Base-by-base conservation (phyloP, 2,888 invertebrate genomes). In the Sarcophaga variegata region DNA sequence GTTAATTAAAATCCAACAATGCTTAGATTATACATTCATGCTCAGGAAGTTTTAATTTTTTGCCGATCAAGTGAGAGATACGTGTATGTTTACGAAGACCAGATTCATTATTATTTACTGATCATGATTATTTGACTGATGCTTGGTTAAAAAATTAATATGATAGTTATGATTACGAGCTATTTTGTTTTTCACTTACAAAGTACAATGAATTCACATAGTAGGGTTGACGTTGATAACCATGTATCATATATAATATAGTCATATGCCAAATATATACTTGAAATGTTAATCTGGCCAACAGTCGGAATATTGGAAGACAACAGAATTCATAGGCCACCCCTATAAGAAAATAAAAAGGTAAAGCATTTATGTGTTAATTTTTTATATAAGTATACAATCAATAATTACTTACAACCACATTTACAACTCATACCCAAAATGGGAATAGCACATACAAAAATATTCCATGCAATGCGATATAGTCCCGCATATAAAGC, bases 401-500 rank as follows among this genome's bases (percentile, higher is more conserved):
- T n/a, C 4, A 63, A 3, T n/a, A 66, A 27, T 66, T 12, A 89
- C 92, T 90, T 89, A 94, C 93, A 90, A 80, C 93, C 93, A 27
- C 91, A 85, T 87, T 91, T 92, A 14, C 91, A 89, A 72, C 91
- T 90, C 90, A 92, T 90, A 54, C 91, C 85, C 37, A 91, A 86
- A 3, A 93, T 80, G 6, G 90, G 90, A 1, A 90, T 83, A 1
- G 91, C 91, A 37, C 93, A 91, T 5, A 88, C 45, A 49, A 92
- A 90, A 3, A 94, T 64, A 14, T 91, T 91, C 91, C 94, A 94
- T 6, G 93, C 63, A 88, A 92, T 93, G 88, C 93, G 93, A 77
- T 92, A 92, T 1, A 93, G 74, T 0, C 93, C 92, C 78, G 93
- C 93, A 88, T 94, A 94, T 2, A 94, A 54, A 2, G 93, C 93